Evolutionary conservation across 2,113 vertebrate genomes (phyloP).

Genomic region (Sylvilagus bachmani): DNA sequence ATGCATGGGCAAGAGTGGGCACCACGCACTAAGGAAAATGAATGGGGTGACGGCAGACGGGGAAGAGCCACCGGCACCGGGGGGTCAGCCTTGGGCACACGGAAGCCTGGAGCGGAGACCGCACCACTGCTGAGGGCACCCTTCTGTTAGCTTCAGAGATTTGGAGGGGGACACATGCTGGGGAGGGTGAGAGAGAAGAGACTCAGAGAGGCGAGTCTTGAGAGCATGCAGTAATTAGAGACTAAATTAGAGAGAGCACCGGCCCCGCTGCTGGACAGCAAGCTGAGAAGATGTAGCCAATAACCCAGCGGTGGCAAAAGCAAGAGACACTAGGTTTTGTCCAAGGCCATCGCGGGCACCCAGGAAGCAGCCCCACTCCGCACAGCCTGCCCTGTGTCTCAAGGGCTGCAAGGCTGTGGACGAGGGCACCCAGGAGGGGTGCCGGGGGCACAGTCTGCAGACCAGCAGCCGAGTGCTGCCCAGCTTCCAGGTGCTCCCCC

Average conservation of each 20-base stretch:
- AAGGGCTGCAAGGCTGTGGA: neutral
- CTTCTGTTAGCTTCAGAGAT: neutral
- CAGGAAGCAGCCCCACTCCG: neutral
- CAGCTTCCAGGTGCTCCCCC: neutral
- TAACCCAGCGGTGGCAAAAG: neutral
- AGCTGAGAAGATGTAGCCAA: neutral
- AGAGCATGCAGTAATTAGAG: neutral
- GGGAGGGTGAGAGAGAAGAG: neutral
- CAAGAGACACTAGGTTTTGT: neutral
- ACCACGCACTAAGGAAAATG: neutral
- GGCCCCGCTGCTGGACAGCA: neutral
- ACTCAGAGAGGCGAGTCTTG: neutral
- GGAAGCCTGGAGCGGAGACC: too few relatives aligned
- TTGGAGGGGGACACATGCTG: neutral
- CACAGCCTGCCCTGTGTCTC: neutral
- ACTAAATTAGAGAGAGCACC: neutral
- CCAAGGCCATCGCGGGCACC: neutral
- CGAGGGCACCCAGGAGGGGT: accelerated
- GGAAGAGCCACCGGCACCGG: neutral
- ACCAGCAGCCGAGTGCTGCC: neutral
- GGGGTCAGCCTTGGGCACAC: too few relatives aligned
- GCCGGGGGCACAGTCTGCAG: neutral
- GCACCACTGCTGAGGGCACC: neutral
- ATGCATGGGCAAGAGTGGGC: neutral
- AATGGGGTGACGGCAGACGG: neutral